Evolutionary conservation across 1,140 invertebrate species (phyloP), one percentile per base, ranked within the genome.

Genomic region (Portunus trituberculatus): DNA sequence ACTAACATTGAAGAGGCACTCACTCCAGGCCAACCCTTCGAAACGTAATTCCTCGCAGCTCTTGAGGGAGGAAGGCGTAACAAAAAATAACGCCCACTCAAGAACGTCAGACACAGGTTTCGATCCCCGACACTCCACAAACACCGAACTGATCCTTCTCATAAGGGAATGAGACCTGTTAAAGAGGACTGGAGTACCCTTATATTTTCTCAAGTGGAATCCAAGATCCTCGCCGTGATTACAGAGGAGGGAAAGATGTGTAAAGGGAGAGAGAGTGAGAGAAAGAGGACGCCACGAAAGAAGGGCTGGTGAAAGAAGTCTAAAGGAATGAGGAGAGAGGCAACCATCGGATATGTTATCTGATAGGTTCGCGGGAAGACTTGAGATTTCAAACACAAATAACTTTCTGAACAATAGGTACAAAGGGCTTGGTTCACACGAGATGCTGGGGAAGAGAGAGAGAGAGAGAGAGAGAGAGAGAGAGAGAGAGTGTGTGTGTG

Each of bases 341-440:
- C 6, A 76, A n/a, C 67, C 67, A 59, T 76, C 16, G 67, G 67
- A 2, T 1, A 76, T 76, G 67, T 76, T 76, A n/a, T 1, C 20
- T 76, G 67, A 76, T 76, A 76, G 20, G n/a, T 7, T 25, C 67
- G 16, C 52, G 52, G 52, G 0, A 59, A 59, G 67, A n/a, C 67
- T 76, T 76, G 67, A n/a, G 67, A 76, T 76, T n/a, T 76, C 67
- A 8, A n/a, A 76, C 67, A 76, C 67, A 76, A 76, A 76, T 76
- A 76, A n/a, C 67, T 76, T 59, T 59, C 67, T 76, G n/a, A 76
- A 76, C 67, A 76, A 76, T n/a, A n/a, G 67, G n/a, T 59, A 76
- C 67, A 76, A 76, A n/a, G 67, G 20, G 67, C n/a, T 2, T 20
- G 4, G 12, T n/a, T n/a, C 67, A n/a, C 67, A 20, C 12, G 20